Conservation (phyloP, 1,140 invertebrate genomes). For the Temnothorax curvispinosus region DNA sequence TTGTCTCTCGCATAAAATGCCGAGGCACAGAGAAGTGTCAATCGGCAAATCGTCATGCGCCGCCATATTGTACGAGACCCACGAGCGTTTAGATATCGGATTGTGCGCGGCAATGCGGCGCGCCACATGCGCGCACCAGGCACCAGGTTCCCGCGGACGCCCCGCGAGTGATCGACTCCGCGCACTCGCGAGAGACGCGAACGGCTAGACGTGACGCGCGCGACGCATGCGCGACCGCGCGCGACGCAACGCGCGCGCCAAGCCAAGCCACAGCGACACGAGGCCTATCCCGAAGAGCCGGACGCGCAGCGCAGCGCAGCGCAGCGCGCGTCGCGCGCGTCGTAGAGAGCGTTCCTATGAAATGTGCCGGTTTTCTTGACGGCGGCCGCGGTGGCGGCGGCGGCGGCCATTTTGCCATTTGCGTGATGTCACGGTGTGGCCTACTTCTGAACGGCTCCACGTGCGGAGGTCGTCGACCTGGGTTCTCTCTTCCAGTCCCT, state of each 20-base stretch:
- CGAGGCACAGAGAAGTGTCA: neutral
- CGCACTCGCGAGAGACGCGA: too few relatives aligned
- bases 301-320: neutral
- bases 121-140: neutral
- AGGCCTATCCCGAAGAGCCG: neutral
- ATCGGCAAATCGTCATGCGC: neutral
- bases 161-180: neutral
- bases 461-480: constrained; percentile 81
- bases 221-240: neutral
- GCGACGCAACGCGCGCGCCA: neutral
- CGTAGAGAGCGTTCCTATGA: constrained; percentile 44
- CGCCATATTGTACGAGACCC: constrained; percentile 11
- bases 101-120: neutral
- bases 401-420: constrained; percentile 77
- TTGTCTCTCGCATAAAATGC: neutral
- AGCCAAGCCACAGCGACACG: neutral
- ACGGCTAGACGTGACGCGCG: neutral
- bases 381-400: neutral
- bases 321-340: neutral
- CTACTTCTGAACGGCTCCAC: constrained; percentile 81
- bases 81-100: neutral
- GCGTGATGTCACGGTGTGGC: constrained; percentile 82
- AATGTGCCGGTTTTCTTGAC: constrained; percentile 67
- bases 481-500: constrained; percentile 70
- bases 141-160: neutral